phyloP scores from a whole-genome alignment of 2,888 invertebrate species.

The Aphelenchoides bicaudatus region DNA sequence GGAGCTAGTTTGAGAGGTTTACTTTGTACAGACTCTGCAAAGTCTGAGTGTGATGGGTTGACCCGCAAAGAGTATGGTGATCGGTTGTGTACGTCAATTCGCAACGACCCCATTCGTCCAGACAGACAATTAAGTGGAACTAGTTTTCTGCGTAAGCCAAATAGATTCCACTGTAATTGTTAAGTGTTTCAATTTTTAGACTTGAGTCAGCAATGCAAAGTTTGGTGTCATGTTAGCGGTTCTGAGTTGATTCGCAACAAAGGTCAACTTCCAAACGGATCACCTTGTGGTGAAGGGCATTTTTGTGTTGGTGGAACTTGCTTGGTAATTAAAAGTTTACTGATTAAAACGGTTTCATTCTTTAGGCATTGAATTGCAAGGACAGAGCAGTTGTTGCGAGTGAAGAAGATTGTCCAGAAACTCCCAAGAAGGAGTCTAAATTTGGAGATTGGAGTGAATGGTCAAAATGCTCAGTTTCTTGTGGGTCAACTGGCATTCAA shows the following conservation, averaged over 20 bases:
- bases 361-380: constrained; percentile 42
- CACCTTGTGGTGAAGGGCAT: constrained; percentile 53
- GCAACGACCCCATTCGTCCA: constrained; percentile 48
- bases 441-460: constrained; percentile 44
- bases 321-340: constrained; percentile 29
- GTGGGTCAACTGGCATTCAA: constrained; percentile 63
- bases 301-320: constrained; percentile 59
- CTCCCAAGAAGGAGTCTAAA: constrained; percentile 21
- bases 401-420: constrained; percentile 42
- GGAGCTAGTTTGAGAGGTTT: constrained; percentile 55
- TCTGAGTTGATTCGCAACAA: constrained; percentile 60
- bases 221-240: constrained; percentile 59
- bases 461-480: constrained; percentile 70
- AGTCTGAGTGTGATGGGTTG: constrained; percentile 38
- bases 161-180: background rate
- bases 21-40: constrained; percentile 46
- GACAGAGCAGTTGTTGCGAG: constrained; percentile 47
- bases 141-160: constrained; percentile 52
- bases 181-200: constrained; percentile 38
- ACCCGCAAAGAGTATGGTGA: constrained; percentile 55
- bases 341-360: background rate
- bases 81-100: constrained; percentile 43
- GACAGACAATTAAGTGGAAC: constrained; percentile 58
- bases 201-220: constrained; percentile 57
- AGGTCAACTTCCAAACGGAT: constrained; percentile 60